Evolutionary conservation across 2,797 vertebrate genomes (phyloP), one percentile per base, ranked within the genome.

Genomic region (Menidia menidia): DNA sequence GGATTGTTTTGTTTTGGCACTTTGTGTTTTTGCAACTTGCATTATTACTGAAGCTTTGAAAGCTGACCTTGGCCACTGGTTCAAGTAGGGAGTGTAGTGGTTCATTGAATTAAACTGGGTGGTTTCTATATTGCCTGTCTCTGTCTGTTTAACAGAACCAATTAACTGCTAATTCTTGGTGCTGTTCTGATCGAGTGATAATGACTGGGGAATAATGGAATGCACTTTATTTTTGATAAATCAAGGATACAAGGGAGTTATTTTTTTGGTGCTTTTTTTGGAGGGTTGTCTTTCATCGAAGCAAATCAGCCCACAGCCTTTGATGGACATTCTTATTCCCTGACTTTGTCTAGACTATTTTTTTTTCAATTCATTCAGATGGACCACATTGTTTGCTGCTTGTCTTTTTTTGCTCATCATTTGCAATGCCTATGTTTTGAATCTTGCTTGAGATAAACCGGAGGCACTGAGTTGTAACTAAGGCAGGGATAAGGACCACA

Each of bases 331-430:
- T 86, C 87, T 93, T 84, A 84, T 86, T 75, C 53, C 55, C 33
- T 32, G 77, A 80, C 89, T 92, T 91, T 92, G 87, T 93, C 80
- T 41, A 71, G 56, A 68, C 90, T 69, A 74, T 85, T 88, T 93
- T 81, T n/a, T 89, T 92, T 91, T 90, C 77, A 77, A 73, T 73
- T 87, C 78, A 84, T 93, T 92, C 87, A 90, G 88, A 74, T 83
- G 86, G 81, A 66, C 81, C 64, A 52, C 78, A 88, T 92, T 91
- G 88, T 91, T 78, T 10, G 50, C 71, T 1, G 73, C 83, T 71
- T 73, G 78, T 83, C 74, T 84, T 87, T 86, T 84, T 83, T 75
- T 87, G 89, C 88, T 86, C 92, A 89, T 92, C 83, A 91, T 93
- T 92, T 89, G 85, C 83, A 47, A 14, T 84, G 75, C 84, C 82